These are phyloP conservation scores for Azemiops feae DNA, from an alignment of 2,113 vertebrate species.

Conservation along the genomic window DNA sequence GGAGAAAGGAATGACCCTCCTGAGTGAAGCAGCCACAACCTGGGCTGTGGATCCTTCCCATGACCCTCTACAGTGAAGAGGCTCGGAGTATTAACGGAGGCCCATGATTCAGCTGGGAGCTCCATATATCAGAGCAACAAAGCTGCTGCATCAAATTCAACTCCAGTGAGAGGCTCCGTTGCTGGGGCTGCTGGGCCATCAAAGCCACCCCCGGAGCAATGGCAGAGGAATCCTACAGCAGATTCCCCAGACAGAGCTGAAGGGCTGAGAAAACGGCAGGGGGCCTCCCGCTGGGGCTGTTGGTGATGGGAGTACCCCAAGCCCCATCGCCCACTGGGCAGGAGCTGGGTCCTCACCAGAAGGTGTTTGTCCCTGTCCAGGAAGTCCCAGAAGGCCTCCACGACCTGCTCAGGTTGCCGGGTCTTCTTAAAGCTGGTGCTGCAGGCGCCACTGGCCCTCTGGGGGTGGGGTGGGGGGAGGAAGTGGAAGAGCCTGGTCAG, in stretches of 20 bases:
- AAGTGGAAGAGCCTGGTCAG: background rate
- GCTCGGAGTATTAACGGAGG: background rate
- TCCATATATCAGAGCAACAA: background rate
- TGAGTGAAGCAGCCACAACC: too few relatives aligned
- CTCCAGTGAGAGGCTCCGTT: background rate
- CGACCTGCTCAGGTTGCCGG: slow-evolving; percentile 79
- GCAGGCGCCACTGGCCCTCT: slow-evolving; percentile 86
- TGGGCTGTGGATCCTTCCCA: background rate
- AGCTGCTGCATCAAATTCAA: background rate
- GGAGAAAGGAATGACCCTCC: background rate
- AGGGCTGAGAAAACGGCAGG: background rate
- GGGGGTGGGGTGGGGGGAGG: background rate
- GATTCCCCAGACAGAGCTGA: background rate
- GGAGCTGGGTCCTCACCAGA: slow-evolving; percentile 69
- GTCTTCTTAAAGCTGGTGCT: slow-evolving; percentile 90
- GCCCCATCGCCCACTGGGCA: background rate
- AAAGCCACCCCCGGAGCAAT: background rate
- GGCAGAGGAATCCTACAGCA: background rate
- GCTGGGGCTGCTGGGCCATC: background rate
- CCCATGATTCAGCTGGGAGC: background rate
- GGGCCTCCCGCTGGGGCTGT: background rate
- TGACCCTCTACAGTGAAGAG: background rate
- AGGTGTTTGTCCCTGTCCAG: slow-evolving; percentile 73
- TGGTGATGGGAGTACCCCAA: background rate
- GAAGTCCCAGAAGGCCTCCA: slow-evolving; percentile 79